Conservation (phyloP, 2,113 vertebrate species). For the Neolamprologus kungweensis region DNA sequence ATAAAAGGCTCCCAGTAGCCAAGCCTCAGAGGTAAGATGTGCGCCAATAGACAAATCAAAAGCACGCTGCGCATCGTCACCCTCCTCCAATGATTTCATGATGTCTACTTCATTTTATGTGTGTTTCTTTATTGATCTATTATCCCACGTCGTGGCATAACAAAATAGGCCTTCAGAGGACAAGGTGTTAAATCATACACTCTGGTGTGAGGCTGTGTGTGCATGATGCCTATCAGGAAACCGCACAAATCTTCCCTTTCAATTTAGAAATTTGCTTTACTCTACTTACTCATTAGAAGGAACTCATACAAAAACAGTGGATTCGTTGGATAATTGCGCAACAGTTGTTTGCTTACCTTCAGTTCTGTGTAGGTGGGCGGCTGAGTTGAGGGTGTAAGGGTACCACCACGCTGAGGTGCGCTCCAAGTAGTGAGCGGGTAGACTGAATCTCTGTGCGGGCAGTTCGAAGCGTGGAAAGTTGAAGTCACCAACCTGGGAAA, state of each 20-base stretch:
- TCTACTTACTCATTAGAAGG: neutral
- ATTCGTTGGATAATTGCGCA: neutral
- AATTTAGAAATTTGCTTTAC: neutral
- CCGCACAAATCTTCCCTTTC: neutral
- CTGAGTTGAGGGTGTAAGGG: conserved; percentile 83
- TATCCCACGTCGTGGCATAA: conserved; percentile 22
- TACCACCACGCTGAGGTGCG: conserved; percentile 95
- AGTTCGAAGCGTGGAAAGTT: conserved; percentile 92
- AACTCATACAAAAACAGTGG: neutral
- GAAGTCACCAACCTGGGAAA: conserved; percentile 88
- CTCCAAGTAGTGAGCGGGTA: conserved; percentile 94
- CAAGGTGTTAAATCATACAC: neutral
- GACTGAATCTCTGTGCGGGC: conserved; percentile 85
- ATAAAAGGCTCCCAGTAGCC: conserved; percentile 10
- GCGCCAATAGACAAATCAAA: conserved; percentile 46
- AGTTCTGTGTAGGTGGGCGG: conserved; percentile 81
- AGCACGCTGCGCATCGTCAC: conserved; percentile 43
- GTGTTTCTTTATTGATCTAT: conserved; percentile 62
- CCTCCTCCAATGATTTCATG: conserved; percentile 40
- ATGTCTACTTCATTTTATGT: conserved; percentile 54
- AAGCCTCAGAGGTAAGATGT: conserved; percentile 32
- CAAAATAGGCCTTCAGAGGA: conserved; percentile 32
- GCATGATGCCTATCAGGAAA: neutral
- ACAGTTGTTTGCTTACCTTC: conserved; percentile 76
- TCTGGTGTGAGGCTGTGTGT: neutral